A percentile compares a stretch with the other conserved stretches of the same genome.
Evolutionary conservation across 2,113 vertebrate species (phyloP).

Genomic region (Menidia beryllina): DNA sequence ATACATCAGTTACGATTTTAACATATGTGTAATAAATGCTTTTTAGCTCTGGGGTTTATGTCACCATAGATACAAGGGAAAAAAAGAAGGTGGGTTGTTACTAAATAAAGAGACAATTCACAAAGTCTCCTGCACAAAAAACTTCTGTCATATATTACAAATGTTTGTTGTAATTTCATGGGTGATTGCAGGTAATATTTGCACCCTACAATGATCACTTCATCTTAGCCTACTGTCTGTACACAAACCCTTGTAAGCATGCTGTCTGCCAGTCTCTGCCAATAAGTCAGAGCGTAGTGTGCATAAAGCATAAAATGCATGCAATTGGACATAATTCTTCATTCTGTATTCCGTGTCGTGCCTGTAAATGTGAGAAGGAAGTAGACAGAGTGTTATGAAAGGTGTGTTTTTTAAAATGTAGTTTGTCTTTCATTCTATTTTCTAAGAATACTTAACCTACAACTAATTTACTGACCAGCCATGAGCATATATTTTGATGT

Average conservation of each 20-base stretch:
- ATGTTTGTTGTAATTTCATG: constrained; percentile 20
- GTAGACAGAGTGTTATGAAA: too few species aligned
- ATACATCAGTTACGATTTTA: constrained; percentile 12
- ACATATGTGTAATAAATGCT: constrained; percentile 29
- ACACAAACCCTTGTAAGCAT: not conserved
- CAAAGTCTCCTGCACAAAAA: constrained; percentile 47
- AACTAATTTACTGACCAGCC: too few species aligned
- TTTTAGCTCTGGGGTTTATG: constrained; percentile 66
- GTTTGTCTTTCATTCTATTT: not conserved
- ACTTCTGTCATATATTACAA: constrained; percentile 45
- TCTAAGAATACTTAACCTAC: too few species aligned
- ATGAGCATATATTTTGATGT: too few species aligned
- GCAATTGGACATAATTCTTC: too few species aligned
- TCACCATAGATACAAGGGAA: constrained; percentile 82
- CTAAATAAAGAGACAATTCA: constrained; percentile 56
- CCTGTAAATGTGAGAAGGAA: too few species aligned
- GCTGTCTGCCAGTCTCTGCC: not conserved
- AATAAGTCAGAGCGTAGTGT: not conserved
- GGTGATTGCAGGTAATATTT: constrained; percentile 5
- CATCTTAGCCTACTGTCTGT: not conserved
- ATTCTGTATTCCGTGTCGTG: too few species aligned
- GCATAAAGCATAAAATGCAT: too few species aligned
- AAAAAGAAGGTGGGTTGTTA: constrained; percentile 64
- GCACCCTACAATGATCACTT: not conserved
- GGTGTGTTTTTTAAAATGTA: not conserved